phyloP scores from a whole-genome alignment of 2,888 invertebrate species.

The Exephanes ischioxanthus region DNA sequence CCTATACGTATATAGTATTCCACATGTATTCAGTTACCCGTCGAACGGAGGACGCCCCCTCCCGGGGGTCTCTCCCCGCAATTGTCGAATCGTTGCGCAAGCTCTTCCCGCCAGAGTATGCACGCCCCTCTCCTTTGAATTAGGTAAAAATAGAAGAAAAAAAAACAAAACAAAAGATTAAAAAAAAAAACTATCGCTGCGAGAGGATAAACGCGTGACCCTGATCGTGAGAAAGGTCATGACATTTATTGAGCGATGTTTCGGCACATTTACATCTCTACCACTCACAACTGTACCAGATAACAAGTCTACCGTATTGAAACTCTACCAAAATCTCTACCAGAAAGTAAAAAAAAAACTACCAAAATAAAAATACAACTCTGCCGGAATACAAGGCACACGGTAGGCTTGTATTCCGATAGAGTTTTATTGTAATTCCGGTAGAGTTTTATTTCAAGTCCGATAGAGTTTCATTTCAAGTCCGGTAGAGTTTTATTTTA shows the following conservation, averaged over 20 bases:
- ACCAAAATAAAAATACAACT: too few species aligned
- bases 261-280: background rate
- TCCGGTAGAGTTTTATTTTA: too few species aligned
- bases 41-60: constrained; percentile 7
- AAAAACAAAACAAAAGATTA: background rate
- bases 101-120: constrained; percentile 23
- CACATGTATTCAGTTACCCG: background rate
- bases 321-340: too few species aligned
- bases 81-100: constrained; percentile 58
- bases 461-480: too few species aligned
- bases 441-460: too few species aligned
- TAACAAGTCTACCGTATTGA: too few species aligned
- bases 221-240: constrained; percentile 44
- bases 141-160: constrained; percentile 13
- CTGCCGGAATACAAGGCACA: too few species aligned
- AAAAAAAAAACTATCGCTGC: constrained; percentile 11
- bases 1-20: background rate
- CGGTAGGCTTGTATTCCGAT: too few species aligned
- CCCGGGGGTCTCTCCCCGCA: constrained; percentile 31
- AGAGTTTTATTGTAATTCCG: too few species aligned
- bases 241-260: background rate
- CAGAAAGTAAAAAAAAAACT: too few species aligned
- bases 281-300: too few species aligned
- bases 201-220: constrained; percentile 25
- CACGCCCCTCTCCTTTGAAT: constrained; percentile 7